phyloP scores from a whole-genome alignment of 2,113 vertebrate genomes.

The Eretmochelys imbricata region DNA sequence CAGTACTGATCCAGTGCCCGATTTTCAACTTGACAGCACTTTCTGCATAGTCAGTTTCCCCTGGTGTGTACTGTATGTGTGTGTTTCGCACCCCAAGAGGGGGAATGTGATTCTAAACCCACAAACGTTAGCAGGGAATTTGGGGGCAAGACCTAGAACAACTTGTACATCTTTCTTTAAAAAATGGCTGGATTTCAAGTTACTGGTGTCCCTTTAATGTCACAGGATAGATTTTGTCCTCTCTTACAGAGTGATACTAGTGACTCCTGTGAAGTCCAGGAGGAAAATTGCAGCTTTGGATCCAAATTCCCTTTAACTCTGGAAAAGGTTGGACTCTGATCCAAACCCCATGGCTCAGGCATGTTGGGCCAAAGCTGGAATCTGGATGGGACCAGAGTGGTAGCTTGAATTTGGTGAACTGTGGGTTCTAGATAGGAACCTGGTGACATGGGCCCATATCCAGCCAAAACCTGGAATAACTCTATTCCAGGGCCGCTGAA shows the following conservation, averaged over 20 bases:
- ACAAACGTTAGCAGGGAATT: neutral
- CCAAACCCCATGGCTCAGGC: neutral
- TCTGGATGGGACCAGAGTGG: neutral
- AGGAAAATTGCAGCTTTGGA: neutral
- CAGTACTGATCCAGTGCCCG: no score
- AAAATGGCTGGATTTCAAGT: neutral
- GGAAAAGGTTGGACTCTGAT: neutral
- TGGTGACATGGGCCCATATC: neutral
- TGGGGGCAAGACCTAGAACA: neutral
- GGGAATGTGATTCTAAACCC: neutral
- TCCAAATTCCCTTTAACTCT: neutral
- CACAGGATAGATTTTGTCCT: neutral
- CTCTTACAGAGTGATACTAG: neutral
- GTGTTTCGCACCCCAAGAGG: no score
- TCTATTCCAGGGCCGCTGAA: neutral
- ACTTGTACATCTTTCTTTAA: neutral
- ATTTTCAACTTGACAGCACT: no score
- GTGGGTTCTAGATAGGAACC: neutral
- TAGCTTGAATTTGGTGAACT: neutral
- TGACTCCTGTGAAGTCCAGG: neutral
- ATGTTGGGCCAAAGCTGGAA: neutral
- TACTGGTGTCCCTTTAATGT: neutral
- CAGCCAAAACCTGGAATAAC: neutral
- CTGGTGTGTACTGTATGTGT: no score
- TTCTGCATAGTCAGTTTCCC: no score